Evolutionary conservation across 2,797 vertebrate genomes (phyloP).

Genomic region (Premnoplex brunnescens): DNA sequence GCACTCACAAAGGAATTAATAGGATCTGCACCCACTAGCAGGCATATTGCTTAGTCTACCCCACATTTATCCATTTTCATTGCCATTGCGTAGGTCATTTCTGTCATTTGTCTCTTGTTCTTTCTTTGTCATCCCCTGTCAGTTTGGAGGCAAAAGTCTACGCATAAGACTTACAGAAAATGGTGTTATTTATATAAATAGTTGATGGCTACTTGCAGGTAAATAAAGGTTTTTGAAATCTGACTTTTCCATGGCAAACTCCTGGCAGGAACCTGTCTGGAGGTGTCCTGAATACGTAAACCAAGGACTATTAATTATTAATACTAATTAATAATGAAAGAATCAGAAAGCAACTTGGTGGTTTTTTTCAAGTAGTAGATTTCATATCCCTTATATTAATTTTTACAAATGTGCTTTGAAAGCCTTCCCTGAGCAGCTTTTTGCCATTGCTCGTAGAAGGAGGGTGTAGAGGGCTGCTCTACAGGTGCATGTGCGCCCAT

Average conservation of each 20-base stretch:
- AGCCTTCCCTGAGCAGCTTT: neutral
- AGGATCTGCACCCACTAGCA: neutral
- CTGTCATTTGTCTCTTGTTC: conserved; percentile 17
- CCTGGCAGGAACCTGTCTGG: neutral
- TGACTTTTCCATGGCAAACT: conserved; percentile 9
- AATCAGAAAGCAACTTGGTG: neutral
- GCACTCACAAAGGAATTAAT: conserved; percentile 16
- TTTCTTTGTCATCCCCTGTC: conserved; percentile 19
- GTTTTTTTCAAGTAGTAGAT: neutral
- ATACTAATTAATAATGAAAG: conserved; percentile 45
- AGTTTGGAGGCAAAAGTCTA: neutral
- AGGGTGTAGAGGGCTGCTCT: neutral
- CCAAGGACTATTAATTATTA: conserved; percentile 18
- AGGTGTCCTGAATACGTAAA: conserved; percentile 14
- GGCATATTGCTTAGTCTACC: conserved; percentile 23
- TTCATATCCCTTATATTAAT: conserved; percentile 29
- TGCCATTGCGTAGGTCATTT: conserved; percentile 18
- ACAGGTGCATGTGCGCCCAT: neutral
- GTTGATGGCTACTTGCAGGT: conserved; percentile 11
- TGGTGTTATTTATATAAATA: neutral
- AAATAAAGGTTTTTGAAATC: conserved; percentile 21
- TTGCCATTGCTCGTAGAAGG: neutral
- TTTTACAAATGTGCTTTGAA: neutral
- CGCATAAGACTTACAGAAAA: neutral
- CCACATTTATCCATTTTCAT: conserved; percentile 26